Base-by-base conservation (phyloP, 2,113 vertebrate species). In the Haemorhous mexicanus region DNA sequence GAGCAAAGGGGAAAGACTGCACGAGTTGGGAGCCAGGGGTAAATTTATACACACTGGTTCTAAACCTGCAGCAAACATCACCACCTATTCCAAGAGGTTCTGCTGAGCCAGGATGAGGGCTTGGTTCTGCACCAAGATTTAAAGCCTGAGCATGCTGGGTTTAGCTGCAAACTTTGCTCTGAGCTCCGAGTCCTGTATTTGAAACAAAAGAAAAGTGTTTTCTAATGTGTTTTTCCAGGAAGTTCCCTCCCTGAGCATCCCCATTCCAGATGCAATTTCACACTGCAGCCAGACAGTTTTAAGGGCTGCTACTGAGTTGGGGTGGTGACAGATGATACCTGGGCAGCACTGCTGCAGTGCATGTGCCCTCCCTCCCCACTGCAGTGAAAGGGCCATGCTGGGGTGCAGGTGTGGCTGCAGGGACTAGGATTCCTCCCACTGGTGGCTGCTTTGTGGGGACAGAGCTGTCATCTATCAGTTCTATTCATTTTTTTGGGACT, bases 141-240 rank as follows among this genome's bases (percentile, higher is more conserved):
- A 63, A 68, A 64, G 56, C 55, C 72, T 80, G 72, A 74, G 50
- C 43, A 8, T 47, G 81, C 72, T 62, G 90, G 72, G 20, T 35
- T 76, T 3, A 73, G 59, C 55, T 79, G 50, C 72, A 81, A 28
- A 44, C 27, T 85, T 81, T 74, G 35, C 13, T 21, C 87, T 69
- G 87, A 63, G 43, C 62, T 79, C 15, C 4, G 14, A 67, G 49
- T 64, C 49, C 87, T 87, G 13, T 13, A 30, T 64, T 58, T 46
- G 12, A 28, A 18, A 9, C 4, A 24, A 30, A 3, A 5, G 20
- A 33, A 3, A 35, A 39, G 20, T 20, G 16, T 56, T 87, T 90
- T 89, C 82, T 83, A 47, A 67, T 37, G 28, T 55, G 26, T 80
- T 93, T 89, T 91, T 87, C 62, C 87, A 93, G 91, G 84, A 94